Base-by-base conservation (phyloP, 53 echinoderm and acorn worm genomes). In the Luidia sarsii region DNA sequence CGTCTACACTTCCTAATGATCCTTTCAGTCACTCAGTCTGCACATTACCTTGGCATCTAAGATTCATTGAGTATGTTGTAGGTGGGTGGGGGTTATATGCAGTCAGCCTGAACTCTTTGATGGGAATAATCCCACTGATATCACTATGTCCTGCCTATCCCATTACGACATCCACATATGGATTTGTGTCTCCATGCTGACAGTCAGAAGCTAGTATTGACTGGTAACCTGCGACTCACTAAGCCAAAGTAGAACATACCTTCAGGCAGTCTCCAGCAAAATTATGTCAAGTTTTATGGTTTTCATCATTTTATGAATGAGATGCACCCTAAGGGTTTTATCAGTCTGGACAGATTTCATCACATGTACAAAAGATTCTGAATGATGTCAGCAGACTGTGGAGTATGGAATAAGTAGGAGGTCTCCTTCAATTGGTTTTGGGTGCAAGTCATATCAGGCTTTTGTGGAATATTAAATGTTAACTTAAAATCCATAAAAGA, bases 131-230 rank as follows among this genome's bases (percentile, higher is more conserved):
- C n/a, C n/a, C n/a, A n/a, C n/a, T n/a, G 18, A 20, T 19, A 64
- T 37, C 34, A 36, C 65, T 24, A 6, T 53, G 39, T 52, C 53
- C 37, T 16, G 11, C 21, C 32, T 57, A 20, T 38, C 77, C 27
- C 41, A 60, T 77, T 59, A 77, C 77, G 29, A 18, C 46, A 61
- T 77, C 60, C n/a, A 45, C 18, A 50, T 31, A 77, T 77, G 61
- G 77, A 77, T 77, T 77, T 35, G 4, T 41, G 57, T 57, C 18
- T 39, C 10, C 61, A 41, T 50, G 38, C 19, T 77, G 75, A 46
- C 46, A 77, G 20, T 32, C 59, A 27, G 3, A 22, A n/a, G 18
- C 24, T n/a, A 45, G 59, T 61, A 60, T 48, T 37, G 77, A 77
- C 61, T 45, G 43, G 19, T 31, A 61, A 21, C 60, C 19, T 7